Conservation (phyloP, 2,797 vertebrate species). For the Epinephelus coioides region DNA sequence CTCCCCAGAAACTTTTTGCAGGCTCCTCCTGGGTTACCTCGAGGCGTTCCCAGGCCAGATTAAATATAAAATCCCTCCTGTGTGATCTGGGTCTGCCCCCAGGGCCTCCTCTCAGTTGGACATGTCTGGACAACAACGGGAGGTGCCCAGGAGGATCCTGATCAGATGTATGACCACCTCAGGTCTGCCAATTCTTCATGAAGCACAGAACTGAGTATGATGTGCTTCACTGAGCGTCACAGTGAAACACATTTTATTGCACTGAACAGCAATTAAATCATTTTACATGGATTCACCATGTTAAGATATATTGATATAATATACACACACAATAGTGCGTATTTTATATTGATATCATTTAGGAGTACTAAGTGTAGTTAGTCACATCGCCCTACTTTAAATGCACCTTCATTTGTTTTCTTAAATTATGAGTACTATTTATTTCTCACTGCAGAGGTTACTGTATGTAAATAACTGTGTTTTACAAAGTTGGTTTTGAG, state of each 20-base stretch:
- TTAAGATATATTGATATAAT: neutral
- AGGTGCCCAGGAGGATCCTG: too few relatives aligned
- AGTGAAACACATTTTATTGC: neutral
- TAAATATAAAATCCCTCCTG: too few relatives aligned
- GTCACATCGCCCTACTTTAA: neutral
- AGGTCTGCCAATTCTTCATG: too few relatives aligned
- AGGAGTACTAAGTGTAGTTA: neutral
- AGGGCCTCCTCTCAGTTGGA: too few relatives aligned
- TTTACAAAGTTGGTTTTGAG: constrained; percentile 1
- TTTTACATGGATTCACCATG: neutral
- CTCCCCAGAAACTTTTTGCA: too few relatives aligned
- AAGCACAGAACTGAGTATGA: too few relatives aligned
- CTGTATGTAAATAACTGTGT: neutral
- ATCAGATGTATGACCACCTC: too few relatives aligned
- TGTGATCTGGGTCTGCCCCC: too few relatives aligned
- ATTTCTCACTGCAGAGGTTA: neutral
- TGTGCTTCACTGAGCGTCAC: neutral
- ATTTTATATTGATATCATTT: neutral
- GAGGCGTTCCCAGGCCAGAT: too few relatives aligned
- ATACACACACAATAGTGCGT: neutral
- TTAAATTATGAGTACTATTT: neutral
- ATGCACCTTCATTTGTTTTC: neutral
- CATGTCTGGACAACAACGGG: too few relatives aligned
- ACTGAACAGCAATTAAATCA: neutral
- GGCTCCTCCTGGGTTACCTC: too few relatives aligned